A percentile compares a stretch with the other conserved stretches of the same genome.
phyloP scores from a whole-genome alignment of 2,797 vertebrate genomes.

The Melanotaenia nigrans region DNA sequence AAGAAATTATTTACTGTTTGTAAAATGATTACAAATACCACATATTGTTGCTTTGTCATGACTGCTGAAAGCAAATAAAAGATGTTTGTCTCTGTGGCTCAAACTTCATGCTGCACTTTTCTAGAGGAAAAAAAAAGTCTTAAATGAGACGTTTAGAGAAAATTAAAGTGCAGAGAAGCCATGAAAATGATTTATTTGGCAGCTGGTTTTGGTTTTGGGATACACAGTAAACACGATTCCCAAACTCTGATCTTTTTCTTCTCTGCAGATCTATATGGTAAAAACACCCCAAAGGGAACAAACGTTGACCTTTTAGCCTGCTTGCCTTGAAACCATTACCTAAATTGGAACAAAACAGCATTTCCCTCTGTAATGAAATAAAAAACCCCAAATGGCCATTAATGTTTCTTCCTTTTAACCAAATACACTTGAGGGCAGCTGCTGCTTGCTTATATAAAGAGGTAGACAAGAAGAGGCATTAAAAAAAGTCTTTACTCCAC shows the following conservation, averaged over 20 bases:
- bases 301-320: conserved; percentile 59
- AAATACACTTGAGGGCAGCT: conserved; percentile 67
- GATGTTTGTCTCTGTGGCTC: conserved; percentile 20
- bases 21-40: not conserved
- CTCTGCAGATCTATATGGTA: conserved; percentile 31
- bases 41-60: conserved; percentile 5
- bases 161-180: conserved; percentile 42
- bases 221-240: conserved; percentile 25
- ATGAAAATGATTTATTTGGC: conserved; percentile 42
- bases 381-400: conserved; percentile 59
- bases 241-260: conserved; percentile 39
- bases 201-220: conserved; percentile 54
- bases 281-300: conserved; percentile 48
- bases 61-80: conserved; percentile 5
- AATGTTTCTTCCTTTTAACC: conserved; percentile 58
- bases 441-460: conserved; percentile 70
- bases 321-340: conserved; percentile 58
- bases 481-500: conserved; percentile 65
- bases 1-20: not conserved
- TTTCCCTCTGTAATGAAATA: conserved; percentile 49
- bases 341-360: conserved; percentile 52
- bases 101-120: conserved; percentile 25
- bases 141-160: conserved; percentile 44
- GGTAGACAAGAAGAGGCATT: conserved; percentile 56
- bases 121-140: not conserved